A percentile compares a stretch with the other conserved stretches of the same genome.
Evolutionary conservation across 1,140 invertebrate genomes (phyloP).

Genomic region (Eriocheir sinensis): DNA sequence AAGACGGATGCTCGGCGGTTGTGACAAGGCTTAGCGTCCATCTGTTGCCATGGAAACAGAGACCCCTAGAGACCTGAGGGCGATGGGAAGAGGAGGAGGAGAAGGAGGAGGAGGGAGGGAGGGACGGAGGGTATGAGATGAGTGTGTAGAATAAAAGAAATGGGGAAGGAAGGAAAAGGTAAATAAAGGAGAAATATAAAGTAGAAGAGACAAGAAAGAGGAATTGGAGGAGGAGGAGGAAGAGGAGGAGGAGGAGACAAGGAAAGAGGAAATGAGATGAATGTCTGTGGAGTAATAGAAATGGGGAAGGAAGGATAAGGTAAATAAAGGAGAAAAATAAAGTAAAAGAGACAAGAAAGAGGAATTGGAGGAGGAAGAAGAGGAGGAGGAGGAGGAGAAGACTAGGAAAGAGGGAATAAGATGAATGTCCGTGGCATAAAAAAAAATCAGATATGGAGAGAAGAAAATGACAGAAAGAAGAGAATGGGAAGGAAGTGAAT

Average conservation of each 20-base stretch:
- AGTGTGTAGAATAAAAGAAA: not conserved
- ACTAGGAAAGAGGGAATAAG: not conserved
- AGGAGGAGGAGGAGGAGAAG: not conserved
- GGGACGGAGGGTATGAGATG: not conserved
- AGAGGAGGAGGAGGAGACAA: not conserved
- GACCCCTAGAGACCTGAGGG: conserved; percentile 41
- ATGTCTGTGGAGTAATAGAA: not conserved
- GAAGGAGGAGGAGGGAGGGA: conserved; percentile 12
- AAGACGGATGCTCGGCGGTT: conserved; percentile 30
- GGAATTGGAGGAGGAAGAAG: not conserved
- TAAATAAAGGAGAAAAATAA: not conserved
- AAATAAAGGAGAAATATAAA: not conserved
- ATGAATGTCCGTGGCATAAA: no score
- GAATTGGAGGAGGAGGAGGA: not conserved
- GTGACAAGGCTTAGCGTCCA: conserved; percentile 60
- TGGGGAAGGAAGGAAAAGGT: not conserved
- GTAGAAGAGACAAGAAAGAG: not conserved
- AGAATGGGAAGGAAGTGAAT: no score
- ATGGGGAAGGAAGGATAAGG: not conserved
- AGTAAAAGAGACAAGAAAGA: not conserved
- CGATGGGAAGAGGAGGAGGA: not conserved
- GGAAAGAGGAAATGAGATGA: not conserved
- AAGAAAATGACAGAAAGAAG: not conserved
- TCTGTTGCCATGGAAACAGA: conserved; percentile 67
- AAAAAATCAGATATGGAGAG: not conserved